These are phyloP conservation scores for Geotrupes spiniger DNA, from an alignment of 2,888 invertebrate species.

Conservation along the genomic window DNA sequence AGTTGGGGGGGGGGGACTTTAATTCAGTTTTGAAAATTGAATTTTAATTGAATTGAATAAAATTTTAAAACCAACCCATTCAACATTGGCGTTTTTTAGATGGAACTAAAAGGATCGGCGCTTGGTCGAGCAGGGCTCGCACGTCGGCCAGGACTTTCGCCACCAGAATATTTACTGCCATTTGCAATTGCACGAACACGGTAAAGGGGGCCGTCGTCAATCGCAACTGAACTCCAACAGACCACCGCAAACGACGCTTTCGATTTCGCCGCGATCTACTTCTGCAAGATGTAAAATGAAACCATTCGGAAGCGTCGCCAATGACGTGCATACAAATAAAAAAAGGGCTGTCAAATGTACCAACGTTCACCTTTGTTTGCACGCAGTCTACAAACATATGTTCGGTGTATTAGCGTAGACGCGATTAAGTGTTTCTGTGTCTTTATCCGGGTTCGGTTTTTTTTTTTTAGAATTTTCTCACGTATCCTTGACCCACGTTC, in stretches of 20 bases:
- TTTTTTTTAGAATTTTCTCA: too few species aligned
- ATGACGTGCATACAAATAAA: neutral
- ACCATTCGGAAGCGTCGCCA: neutral
- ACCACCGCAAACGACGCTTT: conserved; percentile 8
- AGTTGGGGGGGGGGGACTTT: too few species aligned
- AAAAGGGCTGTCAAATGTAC: conserved; percentile 13
- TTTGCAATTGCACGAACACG: conserved; percentile 50
- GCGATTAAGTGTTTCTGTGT: too few species aligned
- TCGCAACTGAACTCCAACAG: conserved; percentile 33
- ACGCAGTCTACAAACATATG: too few species aligned
- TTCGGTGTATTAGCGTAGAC: too few species aligned
- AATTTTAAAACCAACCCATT: too few species aligned
- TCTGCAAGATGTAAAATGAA: neutral
- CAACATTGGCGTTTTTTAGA: too few species aligned
- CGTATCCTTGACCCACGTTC: too few species aligned
- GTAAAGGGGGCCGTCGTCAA: conserved; percentile 46
- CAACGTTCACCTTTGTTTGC: conserved; percentile 1
- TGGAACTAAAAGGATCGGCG: conserved; percentile 48
- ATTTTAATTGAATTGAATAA: neutral
- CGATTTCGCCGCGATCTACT: neutral
- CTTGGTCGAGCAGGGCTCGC: conserved; percentile 47
- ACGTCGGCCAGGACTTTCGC: conserved; percentile 48
- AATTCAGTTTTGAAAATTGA: neutral
- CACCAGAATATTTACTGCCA: conserved; percentile 48
- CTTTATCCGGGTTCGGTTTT: too few species aligned